Conservation (phyloP, 2,113 vertebrate genomes). For the Leptobrachium ailaonicum region DNA sequence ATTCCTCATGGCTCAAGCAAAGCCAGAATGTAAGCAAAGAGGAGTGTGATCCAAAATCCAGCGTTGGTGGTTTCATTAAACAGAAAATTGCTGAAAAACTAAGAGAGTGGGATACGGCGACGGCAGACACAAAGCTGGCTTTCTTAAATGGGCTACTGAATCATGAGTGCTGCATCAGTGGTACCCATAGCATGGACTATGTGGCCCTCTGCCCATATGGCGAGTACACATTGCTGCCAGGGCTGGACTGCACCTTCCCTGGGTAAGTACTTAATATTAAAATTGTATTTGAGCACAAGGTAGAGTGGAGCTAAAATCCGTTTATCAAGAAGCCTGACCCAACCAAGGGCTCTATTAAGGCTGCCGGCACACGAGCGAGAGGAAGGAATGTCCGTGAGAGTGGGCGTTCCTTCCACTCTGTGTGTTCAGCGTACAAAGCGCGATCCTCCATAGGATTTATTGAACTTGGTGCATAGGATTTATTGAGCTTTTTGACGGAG, state of each 20-base stretch:
- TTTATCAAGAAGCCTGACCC: too few species aligned
- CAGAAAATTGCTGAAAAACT: slow-evolving; percentile 56
- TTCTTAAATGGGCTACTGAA: slow-evolving; percentile 73
- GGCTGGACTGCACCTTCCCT: slow-evolving; percentile 88
- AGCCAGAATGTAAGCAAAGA: slow-evolving; percentile 59
- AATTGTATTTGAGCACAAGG: too few species aligned
- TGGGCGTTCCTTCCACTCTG: too few species aligned
- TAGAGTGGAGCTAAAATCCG: too few species aligned
- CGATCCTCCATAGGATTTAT: too few species aligned
- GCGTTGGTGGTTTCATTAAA: slow-evolving; percentile 79
- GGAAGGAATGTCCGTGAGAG: too few species aligned
- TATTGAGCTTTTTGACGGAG: too few species aligned
- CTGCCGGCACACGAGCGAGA: too few species aligned
- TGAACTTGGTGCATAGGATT: too few species aligned
- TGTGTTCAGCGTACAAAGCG: too few species aligned
- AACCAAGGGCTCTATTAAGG: too few species aligned
- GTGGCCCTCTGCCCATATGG: slow-evolving; percentile 81
- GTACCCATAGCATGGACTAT: slow-evolving; percentile 82
- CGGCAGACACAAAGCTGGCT: slow-evolving; percentile 65
- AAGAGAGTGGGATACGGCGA: slow-evolving; percentile 55
- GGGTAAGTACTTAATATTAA: slow-evolving; percentile 63
- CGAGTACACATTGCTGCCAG: slow-evolving; percentile 80
- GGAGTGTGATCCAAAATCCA: slow-evolving; percentile 56
- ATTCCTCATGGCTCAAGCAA: slow-evolving; percentile 64
- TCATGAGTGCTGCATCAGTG: slow-evolving; percentile 81